Conservation (phyloP, 2,888 invertebrate genomes). For the Steinernema carpocapsae region DNA sequence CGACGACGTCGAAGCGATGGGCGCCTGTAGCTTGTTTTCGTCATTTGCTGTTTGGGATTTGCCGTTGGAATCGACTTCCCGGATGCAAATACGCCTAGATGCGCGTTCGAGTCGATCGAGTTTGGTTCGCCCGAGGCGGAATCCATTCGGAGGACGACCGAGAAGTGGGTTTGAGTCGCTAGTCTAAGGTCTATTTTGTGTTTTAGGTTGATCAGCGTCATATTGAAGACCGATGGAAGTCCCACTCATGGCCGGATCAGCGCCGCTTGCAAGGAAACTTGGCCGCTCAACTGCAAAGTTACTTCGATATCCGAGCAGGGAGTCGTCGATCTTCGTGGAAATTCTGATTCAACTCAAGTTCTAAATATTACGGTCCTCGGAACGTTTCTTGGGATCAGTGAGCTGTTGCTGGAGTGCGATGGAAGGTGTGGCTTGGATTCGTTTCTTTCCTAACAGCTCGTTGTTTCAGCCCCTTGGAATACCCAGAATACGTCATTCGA, state of each 20-base stretch:
- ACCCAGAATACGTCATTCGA: neutral
- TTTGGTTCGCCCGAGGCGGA: neutral
- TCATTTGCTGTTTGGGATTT: neutral
- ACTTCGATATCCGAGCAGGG: neutral
- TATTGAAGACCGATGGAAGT: neutral
- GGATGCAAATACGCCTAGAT: neutral
- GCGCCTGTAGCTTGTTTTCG: neutral
- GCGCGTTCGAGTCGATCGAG: conserved; percentile 11
- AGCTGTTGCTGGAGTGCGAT: conserved; percentile 15
- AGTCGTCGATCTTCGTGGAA: neutral
- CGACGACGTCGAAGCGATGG: neutral
- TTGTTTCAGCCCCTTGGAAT: neutral
- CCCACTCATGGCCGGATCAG: neutral
- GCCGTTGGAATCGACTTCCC: neutral
- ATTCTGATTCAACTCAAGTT: neutral
- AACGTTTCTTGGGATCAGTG: conserved; percentile 1
- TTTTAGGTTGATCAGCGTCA: conserved; percentile 11
- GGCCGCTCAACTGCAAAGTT: conserved; percentile 3
- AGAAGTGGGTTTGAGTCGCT: neutral
- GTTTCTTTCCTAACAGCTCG: neutral
- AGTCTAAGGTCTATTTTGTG: too few relatives aligned
- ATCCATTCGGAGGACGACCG: neutral
- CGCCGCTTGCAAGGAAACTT: conserved; percentile 9
- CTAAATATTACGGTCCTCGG: neutral
- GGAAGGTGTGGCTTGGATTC: neutral